Base-by-base conservation (phyloP, 2,888 invertebrate species). In the Drosophila lacicola region DNA sequence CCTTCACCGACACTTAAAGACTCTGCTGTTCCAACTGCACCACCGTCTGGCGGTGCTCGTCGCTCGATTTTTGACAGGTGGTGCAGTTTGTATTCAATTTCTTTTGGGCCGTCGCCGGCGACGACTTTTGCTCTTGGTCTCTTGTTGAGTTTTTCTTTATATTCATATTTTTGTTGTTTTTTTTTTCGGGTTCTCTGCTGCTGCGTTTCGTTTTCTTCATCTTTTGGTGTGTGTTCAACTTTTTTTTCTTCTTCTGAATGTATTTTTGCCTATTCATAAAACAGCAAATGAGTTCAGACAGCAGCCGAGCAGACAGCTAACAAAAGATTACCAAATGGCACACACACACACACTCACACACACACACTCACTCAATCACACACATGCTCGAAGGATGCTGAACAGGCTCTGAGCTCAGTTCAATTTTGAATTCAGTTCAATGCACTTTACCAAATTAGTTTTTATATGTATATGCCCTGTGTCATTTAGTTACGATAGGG, bases 61-160 rank as follows among this genome's bases (percentile, higher is more conserved):
- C 71, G 67, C 82, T 83, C 88, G 86, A 77, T 90, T 88, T 91
- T 90, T 90, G 90, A 90, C 90, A 90, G 90, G 90, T 90, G 90
- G 90, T 90, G 90, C 77, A 87, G 88, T 82, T 82, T 78, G 82
- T 87, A 82, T 82, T 82, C 82, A 82, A 82, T 82, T 82, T 82
- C 87, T 81, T 75, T 79, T 69, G 74, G 78, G 56, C 74, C 74
- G 45, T 73, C 70, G 74, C 63, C 75, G 82, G 72, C 85, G 82
- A 80, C 82, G 84, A 79, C 85, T 73, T 82, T 82, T 74, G 80
- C 76, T 82, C 88, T 87, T 78, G 84, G 73, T 68, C 63, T 71
- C 71, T 77, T 58, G 60, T 72, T 67, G 54, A 49, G 57, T 65
- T 66, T 72, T 54, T 54, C 37, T 63, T 72, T 70, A 65, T 58